Conservation (phyloP, 2,888 invertebrate species). For the Smittia sp. region DNA sequence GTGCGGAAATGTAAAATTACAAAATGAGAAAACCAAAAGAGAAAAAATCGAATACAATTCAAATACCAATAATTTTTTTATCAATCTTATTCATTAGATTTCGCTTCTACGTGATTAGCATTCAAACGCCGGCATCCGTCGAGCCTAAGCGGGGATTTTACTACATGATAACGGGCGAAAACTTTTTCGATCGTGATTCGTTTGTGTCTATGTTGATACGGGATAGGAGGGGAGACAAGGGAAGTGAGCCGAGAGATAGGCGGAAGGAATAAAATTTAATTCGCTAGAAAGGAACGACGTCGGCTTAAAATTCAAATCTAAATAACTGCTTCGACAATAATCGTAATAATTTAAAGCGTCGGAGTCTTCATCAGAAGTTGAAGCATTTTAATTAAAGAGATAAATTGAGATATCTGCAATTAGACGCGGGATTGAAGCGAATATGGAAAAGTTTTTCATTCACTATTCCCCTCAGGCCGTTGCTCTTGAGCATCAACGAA, state of each 20-base stretch:
- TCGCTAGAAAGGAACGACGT: not conserved
- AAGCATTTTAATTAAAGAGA: not conserved
- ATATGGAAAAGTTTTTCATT: not conserved
- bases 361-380: not conserved
- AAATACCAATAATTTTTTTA: slow-evolving; percentile 38
- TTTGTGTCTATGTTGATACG: too few relatives aligned
- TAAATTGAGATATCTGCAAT: not conserved
- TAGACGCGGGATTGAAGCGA: not conserved
- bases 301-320: not conserved
- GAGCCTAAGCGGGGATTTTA: not conserved
- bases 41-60: slow-evolving; percentile 6
- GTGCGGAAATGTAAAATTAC: slow-evolving; percentile 35
- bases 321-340: not conserved
- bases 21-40: not conserved
- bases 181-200: not conserved
- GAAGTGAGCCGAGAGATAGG: not conserved
- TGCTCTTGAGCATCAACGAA: not conserved
- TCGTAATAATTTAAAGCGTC: slow-evolving; percentile 4
- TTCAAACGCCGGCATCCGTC: not conserved
- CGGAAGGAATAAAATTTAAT: not conserved
- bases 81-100: slow-evolving; percentile 33
- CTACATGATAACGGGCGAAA: slow-evolving; percentile 5
- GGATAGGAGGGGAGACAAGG: not conserved
- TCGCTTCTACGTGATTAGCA: slow-evolving; percentile 31
- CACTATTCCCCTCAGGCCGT: not conserved